A percentile compares a stretch with the other conserved stretches of the same genome.
These are phyloP conservation scores for Cyrtodaria siliqua DNA, from an alignment of 2,888 invertebrate species.

Conservation along the genomic window DNA sequence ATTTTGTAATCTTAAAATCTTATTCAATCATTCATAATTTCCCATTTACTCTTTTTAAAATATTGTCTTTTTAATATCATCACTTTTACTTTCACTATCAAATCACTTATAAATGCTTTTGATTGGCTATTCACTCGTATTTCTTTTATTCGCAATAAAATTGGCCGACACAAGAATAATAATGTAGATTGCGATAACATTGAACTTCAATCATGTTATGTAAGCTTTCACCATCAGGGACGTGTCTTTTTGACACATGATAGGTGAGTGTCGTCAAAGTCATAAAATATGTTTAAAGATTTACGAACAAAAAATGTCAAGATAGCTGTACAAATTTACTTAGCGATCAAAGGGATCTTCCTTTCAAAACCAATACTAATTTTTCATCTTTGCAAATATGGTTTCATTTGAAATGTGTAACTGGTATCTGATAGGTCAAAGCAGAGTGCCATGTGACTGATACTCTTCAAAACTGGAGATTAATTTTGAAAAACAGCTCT, in stretches of 20 bases:
- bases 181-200: too few relatives aligned
- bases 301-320: constrained; percentile 57
- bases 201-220: constrained; percentile 25
- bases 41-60: too few relatives aligned
- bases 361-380: constrained; percentile 59
- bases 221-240: constrained; percentile 34
- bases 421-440: constrained; percentile 51
- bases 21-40: too few relatives aligned
- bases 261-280: constrained; percentile 49
- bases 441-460: constrained; percentile 50
- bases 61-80: too few relatives aligned
- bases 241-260: constrained; percentile 51
- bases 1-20: too few relatives aligned
- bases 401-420: constrained; percentile 57
- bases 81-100: too few relatives aligned
- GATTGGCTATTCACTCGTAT: too few relatives aligned
- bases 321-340: constrained; percentile 56
- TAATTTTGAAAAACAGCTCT: constrained; percentile 54
- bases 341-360: constrained; percentile 62
- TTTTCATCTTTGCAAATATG: constrained; percentile 58
- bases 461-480: constrained; percentile 58
- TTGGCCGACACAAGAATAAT: too few relatives aligned
- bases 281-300: constrained; percentile 46
- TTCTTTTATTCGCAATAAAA: too few relatives aligned
- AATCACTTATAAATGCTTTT: too few relatives aligned